Evolutionary conservation across 2,888 invertebrate species (phyloP), one percentile per base, ranked within the genome.

Genomic region (Crossocerus cetratus): DNA sequence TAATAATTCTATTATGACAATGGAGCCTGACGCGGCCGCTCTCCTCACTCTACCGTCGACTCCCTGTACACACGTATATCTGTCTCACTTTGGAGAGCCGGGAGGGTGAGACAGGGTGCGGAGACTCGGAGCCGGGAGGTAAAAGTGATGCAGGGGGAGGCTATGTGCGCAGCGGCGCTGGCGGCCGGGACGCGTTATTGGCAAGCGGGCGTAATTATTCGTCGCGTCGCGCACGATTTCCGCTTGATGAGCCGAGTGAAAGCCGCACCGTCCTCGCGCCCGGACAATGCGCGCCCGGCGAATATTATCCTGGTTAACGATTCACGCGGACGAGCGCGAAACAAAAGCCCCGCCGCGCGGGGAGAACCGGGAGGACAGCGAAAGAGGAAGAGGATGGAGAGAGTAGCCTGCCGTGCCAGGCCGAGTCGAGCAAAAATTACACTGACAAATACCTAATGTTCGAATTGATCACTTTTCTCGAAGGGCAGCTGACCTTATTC

Each of bases 201-300:
- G 58, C 42, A 59, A n/a, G 11, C 42, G 58, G 16, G 43, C 20
- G 43, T 83, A 83, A 86, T 87, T 86, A 84, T 83, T 86, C 83
- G 81, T 77, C 73, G 78, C 77, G 77, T 78, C 80, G 76, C 78
- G 74, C 77, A 76, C 78, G 81, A 83, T 86, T 86, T 86, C 83
- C 84, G 81, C 80, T 81, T 84, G 84, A 84, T 81, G 83, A 81
- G 77, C 76, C 72, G 74, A 80, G 76, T 84, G 82, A 85, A 84
- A 83, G 83, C 80, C 72, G 71, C 64, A 65, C 20, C 49, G 59
- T 22, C 69, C 82, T 78, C 72, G 71, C 66, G 65, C 23, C 54
- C 58, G 44, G 67, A 76, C 70, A 76, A 76, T 74, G 56, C n/a
- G 3, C 59, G 54, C 53, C 56, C 66, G 56, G 44, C 62, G 68